Evolutionary conservation across 1,140 invertebrate species (phyloP).

Genomic region (Goniozus legneri): DNA sequence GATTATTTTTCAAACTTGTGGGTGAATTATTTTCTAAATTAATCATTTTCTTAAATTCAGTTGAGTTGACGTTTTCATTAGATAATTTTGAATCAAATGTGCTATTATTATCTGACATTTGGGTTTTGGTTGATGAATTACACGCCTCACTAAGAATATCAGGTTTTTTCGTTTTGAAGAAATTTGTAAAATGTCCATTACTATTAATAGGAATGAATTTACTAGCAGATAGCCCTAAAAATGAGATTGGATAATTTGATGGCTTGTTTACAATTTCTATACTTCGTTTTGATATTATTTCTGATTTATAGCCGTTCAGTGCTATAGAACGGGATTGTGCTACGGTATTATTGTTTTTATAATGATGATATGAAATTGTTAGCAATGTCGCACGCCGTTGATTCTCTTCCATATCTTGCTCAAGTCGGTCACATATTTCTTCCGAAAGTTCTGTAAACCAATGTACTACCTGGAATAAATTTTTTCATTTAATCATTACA

Average conservation of each 20-base stretch:
- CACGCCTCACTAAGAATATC: too few relatives aligned
- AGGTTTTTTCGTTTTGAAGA: constrained; percentile 52
- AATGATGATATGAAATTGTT: constrained; percentile 60
- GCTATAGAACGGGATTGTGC: constrained; percentile 60
- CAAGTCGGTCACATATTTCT: constrained; percentile 83
- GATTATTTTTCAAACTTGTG: not conserved
- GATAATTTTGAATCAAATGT: not conserved
- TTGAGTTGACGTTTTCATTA: not conserved
- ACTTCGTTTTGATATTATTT: constrained; percentile 59
- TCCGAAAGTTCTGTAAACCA: constrained; percentile 78
- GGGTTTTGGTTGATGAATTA: too few relatives aligned
- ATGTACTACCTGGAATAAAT: constrained; percentile 49
- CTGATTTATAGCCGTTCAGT: constrained; percentile 58
- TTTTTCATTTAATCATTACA: not conserved
- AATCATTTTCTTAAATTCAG: too few relatives aligned
- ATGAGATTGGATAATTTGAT: constrained; percentile 61
- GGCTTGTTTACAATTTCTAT: constrained; percentile 61
- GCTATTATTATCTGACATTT: not conserved
- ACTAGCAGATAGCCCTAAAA: constrained; percentile 71
- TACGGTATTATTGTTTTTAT: constrained; percentile 58
- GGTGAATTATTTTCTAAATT: not conserved
- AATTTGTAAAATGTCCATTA: constrained; percentile 59
- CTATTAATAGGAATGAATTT: constrained; percentile 72
- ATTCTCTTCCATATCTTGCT: constrained; percentile 73
- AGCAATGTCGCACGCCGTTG: constrained; percentile 66